These are phyloP conservation scores for Lithobius niger DNA, from an alignment of 1,140 invertebrate genomes.

Conservation along the genomic window DNA sequence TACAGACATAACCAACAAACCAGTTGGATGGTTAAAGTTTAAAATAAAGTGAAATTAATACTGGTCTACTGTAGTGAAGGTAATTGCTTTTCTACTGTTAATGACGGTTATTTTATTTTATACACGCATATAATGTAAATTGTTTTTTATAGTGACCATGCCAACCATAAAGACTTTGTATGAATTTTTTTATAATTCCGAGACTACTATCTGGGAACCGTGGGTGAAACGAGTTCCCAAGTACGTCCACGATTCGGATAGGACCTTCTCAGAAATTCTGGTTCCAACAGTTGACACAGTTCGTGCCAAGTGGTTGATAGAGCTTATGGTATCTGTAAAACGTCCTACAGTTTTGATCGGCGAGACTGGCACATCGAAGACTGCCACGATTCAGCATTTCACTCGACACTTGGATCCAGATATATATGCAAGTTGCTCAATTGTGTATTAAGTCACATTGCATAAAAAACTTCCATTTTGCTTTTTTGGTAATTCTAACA, in stretches of 20 bases:
- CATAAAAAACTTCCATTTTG: background rate
- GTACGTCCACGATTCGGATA: conserved; percentile 54
- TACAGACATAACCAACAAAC: no score
- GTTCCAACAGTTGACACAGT: conserved; percentile 80
- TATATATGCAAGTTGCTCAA: conserved; percentile 44
- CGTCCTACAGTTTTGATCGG: conserved; percentile 69
- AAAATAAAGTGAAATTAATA: no score
- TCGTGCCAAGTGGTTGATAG: conserved; percentile 57
- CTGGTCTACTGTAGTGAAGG: no score
- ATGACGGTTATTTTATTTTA: background rate
- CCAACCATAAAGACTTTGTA: conserved; percentile 47
- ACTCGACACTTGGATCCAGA: conserved; percentile 49
- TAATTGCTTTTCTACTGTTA: no score
- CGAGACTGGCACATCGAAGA: conserved; percentile 81
- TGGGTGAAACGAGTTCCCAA: conserved; percentile 61
- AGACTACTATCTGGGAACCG: conserved; percentile 60
- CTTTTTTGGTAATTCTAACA: background rate
- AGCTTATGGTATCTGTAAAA: conserved; percentile 53
- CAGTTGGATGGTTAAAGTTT: no score
- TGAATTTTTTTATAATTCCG: conserved; percentile 62
- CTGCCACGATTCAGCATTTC: conserved; percentile 70
- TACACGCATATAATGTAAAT: background rate
- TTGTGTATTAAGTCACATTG: background rate
- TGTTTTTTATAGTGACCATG: background rate
- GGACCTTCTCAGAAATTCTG: conserved; percentile 64